These are phyloP conservation scores for Psophia crepitans DNA, from an alignment of 2,113 vertebrate species.

Conservation along the genomic window DNA sequence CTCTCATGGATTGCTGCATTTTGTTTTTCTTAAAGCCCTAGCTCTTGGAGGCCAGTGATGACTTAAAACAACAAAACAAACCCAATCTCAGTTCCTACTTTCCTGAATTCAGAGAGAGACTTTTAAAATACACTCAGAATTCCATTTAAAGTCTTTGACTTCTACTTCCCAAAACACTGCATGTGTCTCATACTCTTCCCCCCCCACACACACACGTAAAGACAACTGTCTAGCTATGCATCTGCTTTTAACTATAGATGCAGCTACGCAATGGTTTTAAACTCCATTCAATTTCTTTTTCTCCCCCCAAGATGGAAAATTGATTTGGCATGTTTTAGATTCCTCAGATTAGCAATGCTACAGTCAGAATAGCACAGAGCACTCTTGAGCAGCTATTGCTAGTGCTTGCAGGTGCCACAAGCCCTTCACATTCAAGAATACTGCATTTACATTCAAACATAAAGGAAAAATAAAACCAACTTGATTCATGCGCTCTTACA, in stretches of 20 bases:
- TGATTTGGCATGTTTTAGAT: background rate
- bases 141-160: background rate
- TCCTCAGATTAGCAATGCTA: background rate
- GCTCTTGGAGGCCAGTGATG: background rate
- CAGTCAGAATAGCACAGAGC: background rate
- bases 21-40: background rate
- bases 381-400: background rate
- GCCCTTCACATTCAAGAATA: background rate
- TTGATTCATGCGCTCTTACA: background rate
- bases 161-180: background rate
- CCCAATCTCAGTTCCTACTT: background rate
- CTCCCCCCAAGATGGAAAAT: background rate
- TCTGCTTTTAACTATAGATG: background rate
- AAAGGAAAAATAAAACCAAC: constrained; percentile 6
- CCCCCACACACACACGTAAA: background rate
- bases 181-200: background rate
- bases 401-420: background rate
- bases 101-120: background rate
- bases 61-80: background rate
- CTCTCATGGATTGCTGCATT: background rate
- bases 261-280: background rate
- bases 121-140: background rate
- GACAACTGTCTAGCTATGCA: background rate
- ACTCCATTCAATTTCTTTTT: background rate
- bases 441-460: constrained; percentile 11